Evolutionary conservation across 2,888 invertebrate genomes (phyloP).

Genomic region (Pecten maximus): DNA sequence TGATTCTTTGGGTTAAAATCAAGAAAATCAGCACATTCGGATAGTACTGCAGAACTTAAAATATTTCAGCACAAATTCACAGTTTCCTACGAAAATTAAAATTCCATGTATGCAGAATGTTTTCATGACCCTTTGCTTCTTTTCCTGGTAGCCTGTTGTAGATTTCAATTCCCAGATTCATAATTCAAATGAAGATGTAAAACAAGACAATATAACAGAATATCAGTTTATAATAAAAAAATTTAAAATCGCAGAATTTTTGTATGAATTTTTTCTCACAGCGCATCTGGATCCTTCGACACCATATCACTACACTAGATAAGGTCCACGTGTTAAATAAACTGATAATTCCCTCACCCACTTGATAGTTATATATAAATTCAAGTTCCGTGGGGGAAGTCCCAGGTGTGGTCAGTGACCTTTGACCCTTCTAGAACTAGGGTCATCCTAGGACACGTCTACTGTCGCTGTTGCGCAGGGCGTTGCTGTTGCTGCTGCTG

Average conservation of each 20-base stretch:
- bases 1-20: background rate
- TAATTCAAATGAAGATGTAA: background rate
- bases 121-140: background rate
- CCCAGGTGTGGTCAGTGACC: background rate
- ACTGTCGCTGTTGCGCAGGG: conserved; percentile 13
- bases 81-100: background rate
- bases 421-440: background rate
- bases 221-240: conserved; percentile 23
- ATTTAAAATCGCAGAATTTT: background rate
- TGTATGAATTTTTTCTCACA: background rate
- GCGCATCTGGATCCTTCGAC: background rate
- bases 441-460: background rate
- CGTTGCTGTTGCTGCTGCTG: conserved; percentile 13
- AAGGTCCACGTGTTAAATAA: conserved; percentile 7
- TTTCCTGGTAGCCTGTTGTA: background rate
- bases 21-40: background rate
- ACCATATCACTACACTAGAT: conserved; percentile 2
- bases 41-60: background rate
- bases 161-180: background rate
- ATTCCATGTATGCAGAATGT: background rate
- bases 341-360: conserved; percentile 5
- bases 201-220: conserved; percentile 18
- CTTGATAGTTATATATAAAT: conserved; percentile 14
- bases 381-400: conserved; percentile 25
- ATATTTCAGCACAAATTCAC: background rate